Conservation (phyloP, 2,888 invertebrate species). For the Axea sp. region DNA sequence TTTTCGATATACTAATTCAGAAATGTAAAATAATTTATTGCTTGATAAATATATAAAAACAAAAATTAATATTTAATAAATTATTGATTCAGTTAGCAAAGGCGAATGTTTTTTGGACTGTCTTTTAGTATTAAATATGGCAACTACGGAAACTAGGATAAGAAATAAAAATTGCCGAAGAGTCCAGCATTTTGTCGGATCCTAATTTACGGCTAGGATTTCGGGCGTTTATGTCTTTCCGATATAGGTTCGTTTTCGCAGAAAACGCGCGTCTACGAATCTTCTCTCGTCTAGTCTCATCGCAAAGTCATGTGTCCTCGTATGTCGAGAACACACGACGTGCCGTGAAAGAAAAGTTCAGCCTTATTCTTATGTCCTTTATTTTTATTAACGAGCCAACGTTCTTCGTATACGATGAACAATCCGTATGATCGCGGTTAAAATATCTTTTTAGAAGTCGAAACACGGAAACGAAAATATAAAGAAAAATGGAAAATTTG, state of each 20-base stretch:
- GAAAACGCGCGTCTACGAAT: conserved; percentile 67
- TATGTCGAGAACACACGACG: conserved; percentile 65
- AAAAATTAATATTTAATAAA: too few relatives aligned
- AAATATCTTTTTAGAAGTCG: conserved; percentile 60
- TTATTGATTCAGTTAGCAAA: too few relatives aligned
- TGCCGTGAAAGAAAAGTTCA: conserved; percentile 70
- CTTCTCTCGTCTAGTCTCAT: conserved; percentile 64
- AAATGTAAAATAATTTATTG: too few relatives aligned
- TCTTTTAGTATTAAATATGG: conserved; percentile 49
- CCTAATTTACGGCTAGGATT: conserved; percentile 79
- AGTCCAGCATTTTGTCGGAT: conserved; percentile 77
- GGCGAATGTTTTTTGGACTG: conserved; percentile 34
- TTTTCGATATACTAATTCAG: too few relatives aligned
- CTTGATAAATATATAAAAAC: too few relatives aligned
- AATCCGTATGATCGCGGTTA: conserved; percentile 61
- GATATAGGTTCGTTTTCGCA: conserved; percentile 71
- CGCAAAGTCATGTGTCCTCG: conserved; percentile 60
- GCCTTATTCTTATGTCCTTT: conserved; percentile 63
- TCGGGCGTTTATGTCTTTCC: conserved; percentile 78
- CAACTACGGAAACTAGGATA: conserved; percentile 56
- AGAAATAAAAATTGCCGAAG: conserved; percentile 65
- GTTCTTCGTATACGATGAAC: conserved; percentile 61
- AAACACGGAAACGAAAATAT: conserved; percentile 57
- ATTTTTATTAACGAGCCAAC: conserved; percentile 67
- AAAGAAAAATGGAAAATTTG: conserved; percentile 57